Percentiles rank a stretch among this genome's conserved stretches.
Conservation (phyloP, 2,888 invertebrate species). For the Apocheima hispidaria region DNA sequence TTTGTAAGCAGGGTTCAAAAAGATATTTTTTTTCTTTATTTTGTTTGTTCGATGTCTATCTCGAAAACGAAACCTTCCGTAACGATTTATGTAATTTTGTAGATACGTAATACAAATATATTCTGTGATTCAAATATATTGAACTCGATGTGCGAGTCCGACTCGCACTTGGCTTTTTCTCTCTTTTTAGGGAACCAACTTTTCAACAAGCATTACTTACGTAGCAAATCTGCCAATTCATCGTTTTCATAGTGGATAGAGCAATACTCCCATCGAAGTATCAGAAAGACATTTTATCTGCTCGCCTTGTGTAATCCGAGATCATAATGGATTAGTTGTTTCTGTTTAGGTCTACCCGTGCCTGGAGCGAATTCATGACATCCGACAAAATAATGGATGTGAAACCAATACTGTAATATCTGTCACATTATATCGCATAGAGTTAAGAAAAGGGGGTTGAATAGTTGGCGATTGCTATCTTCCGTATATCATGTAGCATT, state of each 20-base stretch:
- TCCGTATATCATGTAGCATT: too few relatives aligned
- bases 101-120: too few relatives aligned
- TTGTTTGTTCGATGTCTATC: too few relatives aligned
- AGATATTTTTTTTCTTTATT: too few relatives aligned
- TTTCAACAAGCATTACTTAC: background rate
- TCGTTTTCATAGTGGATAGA: background rate
- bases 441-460: slow-evolving; percentile 4
- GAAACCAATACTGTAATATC: slow-evolving; percentile 21
- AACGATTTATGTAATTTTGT: too few relatives aligned
- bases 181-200: too few relatives aligned
- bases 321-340: slow-evolving; percentile 26
- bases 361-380: slow-evolving; percentile 13
- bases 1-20: too few relatives aligned
- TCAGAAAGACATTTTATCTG: background rate
- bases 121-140: too few relatives aligned
- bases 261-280: background rate
- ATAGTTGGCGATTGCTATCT: background rate
- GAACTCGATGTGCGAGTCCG: too few relatives aligned
- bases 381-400: slow-evolving; percentile 21
- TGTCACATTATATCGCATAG: slow-evolving; percentile 11
- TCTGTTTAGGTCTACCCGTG: background rate
- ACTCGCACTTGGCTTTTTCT: too few relatives aligned
- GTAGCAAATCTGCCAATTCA: background rate
- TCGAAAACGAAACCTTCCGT: too few relatives aligned
- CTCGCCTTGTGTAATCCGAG: slow-evolving; percentile 7